These are phyloP conservation scores for Lepidonotus clava DNA, from an alignment of 2,888 invertebrate species.

Conservation along the genomic window DNA sequence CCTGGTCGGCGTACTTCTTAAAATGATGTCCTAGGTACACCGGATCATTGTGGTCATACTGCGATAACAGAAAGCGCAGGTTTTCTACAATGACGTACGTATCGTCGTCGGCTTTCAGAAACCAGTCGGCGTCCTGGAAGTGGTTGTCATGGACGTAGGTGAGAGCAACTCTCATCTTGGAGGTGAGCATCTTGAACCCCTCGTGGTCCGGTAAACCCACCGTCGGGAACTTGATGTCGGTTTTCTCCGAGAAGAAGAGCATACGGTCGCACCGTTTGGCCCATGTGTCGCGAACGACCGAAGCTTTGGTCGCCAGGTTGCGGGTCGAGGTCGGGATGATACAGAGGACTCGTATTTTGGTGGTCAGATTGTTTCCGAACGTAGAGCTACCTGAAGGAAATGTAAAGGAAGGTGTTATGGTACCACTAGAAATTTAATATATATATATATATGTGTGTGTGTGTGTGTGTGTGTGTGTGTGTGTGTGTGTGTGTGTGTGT, in stretches of 20 bases:
- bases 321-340: slow-evolving; percentile 32
- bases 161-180: slow-evolving; percentile 31
- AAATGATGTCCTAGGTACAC: slow-evolving; percentile 60
- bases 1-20: slow-evolving; percentile 60
- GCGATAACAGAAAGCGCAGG: slow-evolving; percentile 57
- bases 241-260: slow-evolving; percentile 37
- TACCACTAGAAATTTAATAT: too few relatives aligned
- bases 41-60: slow-evolving; percentile 52
- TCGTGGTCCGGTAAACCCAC: background rate
- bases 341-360: slow-evolving; percentile 48
- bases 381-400: too few relatives aligned
- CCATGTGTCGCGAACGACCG: slow-evolving; percentile 46
- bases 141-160: slow-evolving; percentile 32
- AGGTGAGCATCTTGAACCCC: slow-evolving; percentile 7
- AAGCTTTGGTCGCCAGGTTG: slow-evolving; percentile 17
- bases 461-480: too few relatives aligned
- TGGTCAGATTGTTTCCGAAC: too few relatives aligned
- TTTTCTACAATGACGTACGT: slow-evolving; percentile 65
- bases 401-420: too few relatives aligned
- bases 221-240: slow-evolving; percentile 21
- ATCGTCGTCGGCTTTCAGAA: slow-evolving; percentile 65
- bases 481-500: too few relatives aligned
- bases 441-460: too few relatives aligned
- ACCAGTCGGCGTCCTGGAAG: slow-evolving; percentile 48
- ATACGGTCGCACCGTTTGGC: slow-evolving; percentile 36